Evolutionary conservation across 2,797 vertebrate species (phyloP), one percentile per base, ranked within the genome.

Genomic region (Triplophysa yarkandensis): DNA sequence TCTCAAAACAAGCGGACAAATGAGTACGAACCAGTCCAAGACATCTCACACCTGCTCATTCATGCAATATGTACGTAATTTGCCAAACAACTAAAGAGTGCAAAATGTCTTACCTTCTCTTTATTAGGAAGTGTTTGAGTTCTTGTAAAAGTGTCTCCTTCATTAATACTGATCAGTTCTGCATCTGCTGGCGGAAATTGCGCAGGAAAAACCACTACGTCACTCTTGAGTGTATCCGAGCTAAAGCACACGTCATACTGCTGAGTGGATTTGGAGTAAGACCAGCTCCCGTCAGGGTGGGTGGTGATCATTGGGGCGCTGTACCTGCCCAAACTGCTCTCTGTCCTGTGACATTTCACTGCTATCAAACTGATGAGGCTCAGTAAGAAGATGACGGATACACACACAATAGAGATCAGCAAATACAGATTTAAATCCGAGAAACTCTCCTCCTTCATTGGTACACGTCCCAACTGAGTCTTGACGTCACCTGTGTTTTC

Each of bases 151-250:
- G 85, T 87, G 43, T 89, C 88, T 23, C 77, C 82, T 60, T 80
- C 83, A 6, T 85, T 88, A 58, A 75, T 84, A 79, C 84, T 86
- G 65, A 85, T 82, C 27, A 85, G 72, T 13, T 85, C 84, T 8
- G 32, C 79, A 76, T 83, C 82, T 54, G 68, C 73, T 69, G 82
- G 74, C 1, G 81, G 80, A 79, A 67, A 76, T 21, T 67, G 52
- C n/a, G 79, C 69, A 4, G 84, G 80, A 14, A 79, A 82, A 73
- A 83, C 78, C 21, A 82, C 48, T 44, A 83, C 63, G 41, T 80
- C 78, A 79, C 81, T 82, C 70, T 83, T 82, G 57, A 80, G 21
- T 2, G 80, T 83, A 34, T 83, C 82, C 0, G 82, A 81, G 61
- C 48, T 83, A 70, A 83, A 83, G 71, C 82, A 83, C 46, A 82